Conservation (phyloP, 1,140 invertebrate genomes). For the Phenacoccus solenopsis region DNA sequence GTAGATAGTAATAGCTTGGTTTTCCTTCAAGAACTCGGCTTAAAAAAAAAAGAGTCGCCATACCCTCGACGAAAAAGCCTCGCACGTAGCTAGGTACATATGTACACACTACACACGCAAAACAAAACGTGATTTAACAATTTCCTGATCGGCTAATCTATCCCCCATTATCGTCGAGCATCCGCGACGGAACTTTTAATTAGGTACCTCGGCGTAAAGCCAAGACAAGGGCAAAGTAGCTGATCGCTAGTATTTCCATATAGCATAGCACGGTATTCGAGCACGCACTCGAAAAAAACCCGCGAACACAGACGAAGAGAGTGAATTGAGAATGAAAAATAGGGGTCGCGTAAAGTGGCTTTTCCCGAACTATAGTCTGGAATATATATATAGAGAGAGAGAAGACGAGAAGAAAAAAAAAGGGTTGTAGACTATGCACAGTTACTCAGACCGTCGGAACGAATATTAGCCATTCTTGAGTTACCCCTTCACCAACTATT, state of each 20-base stretch:
- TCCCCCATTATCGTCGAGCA: not conserved
- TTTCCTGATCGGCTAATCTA: constrained; percentile 11
- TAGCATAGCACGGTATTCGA: no score
- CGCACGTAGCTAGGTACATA: no score
- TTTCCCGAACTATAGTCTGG: not conserved
- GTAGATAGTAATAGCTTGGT: no score
- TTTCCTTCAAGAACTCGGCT: no score
- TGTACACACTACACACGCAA: no score
- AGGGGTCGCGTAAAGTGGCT: not conserved
- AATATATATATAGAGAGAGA: not conserved
- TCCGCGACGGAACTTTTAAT: not conserved
- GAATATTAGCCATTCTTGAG: constrained; percentile 16
- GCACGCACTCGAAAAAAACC: not conserved
- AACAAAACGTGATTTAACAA: constrained; percentile 5
- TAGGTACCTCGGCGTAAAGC: not conserved
- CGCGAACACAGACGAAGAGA: not conserved
- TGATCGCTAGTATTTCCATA: constrained; percentile 8
- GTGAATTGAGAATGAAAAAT: not conserved
- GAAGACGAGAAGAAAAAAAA: not conserved
- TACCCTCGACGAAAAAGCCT: no score
- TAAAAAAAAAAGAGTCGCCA: no score
- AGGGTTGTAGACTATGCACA: no score
- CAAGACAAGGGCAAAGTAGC: not conserved
- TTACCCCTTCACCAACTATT: constrained; percentile 14
- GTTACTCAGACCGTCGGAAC: constrained; percentile 6